These are phyloP conservation scores for Lota lota DNA, from an alignment of 2,113 vertebrate species.

Conservation along the genomic window DNA sequence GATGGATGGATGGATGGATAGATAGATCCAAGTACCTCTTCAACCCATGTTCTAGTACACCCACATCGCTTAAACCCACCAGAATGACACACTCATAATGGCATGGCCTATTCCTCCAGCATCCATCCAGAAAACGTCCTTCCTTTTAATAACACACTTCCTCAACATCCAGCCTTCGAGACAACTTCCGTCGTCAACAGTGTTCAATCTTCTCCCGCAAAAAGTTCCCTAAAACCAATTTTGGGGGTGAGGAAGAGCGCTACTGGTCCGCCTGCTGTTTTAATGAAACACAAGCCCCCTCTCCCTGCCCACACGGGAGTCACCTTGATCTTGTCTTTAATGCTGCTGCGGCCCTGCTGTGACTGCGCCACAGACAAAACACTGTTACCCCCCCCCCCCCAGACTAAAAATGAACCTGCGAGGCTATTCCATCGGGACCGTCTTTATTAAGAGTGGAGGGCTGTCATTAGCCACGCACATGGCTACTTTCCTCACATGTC, in stretches of 20 bases:
- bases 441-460: constrained; percentile 45
- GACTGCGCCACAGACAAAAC: constrained; percentile 29
- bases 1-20: too few species aligned
- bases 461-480: constrained; percentile 37
- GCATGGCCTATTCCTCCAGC: too few species aligned
- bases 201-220: constrained; percentile 20
- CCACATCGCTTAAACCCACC: too few species aligned
- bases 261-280: constrained; percentile 27
- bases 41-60: too few species aligned
- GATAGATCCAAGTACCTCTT: too few species aligned
- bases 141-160: too few species aligned
- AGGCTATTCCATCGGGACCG: constrained; percentile 38
- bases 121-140: too few species aligned
- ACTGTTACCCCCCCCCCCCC: constrained; percentile 14
- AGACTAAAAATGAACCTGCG: constrained; percentile 30
- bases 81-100: too few species aligned
- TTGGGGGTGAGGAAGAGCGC: constrained; percentile 15
- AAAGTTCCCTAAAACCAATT: constrained; percentile 13
- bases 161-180: too few species aligned
- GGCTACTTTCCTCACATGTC: constrained; percentile 35
- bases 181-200: constrained; percentile 5
- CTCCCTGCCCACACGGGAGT: neutral
- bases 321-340: constrained; percentile 35
- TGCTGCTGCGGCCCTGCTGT: constrained; percentile 19
- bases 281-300: constrained; percentile 40